Conservation (phyloP, 2,797 vertebrate species). For the Lacerta viridis region DNA sequence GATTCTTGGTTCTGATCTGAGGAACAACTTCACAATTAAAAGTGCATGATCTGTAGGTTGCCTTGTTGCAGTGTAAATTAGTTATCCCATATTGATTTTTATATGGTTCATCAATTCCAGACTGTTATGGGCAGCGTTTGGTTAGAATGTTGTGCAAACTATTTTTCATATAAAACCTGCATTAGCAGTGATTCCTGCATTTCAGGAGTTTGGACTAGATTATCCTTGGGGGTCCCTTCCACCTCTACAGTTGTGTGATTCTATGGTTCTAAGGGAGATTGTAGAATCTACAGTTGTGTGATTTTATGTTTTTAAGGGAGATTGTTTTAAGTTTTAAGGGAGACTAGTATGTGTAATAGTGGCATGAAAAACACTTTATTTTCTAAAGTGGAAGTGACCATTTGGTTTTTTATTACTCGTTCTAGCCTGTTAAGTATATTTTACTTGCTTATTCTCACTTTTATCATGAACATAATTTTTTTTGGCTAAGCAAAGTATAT, state of each 20-base stretch:
- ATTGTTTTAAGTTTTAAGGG: not conserved
- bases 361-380: not conserved
- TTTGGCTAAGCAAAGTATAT: not conserved
- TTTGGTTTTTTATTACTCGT: not conserved
- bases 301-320: too few relatives aligned
- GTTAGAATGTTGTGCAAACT: constrained; percentile 7
- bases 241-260: too few relatives aligned
- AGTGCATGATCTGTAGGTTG: not conserved
- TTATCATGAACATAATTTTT: not conserved
- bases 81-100: not conserved
- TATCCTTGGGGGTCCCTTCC: too few relatives aligned
- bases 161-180: not conserved
- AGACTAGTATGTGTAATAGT: not conserved
- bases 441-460: not conserved
- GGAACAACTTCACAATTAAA: not conserved
- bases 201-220: too few relatives aligned
- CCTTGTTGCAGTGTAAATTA: not conserved
- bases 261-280: not conserved
- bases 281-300: too few relatives aligned
- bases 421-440: not conserved
- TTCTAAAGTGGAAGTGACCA: not conserved
- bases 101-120: not conserved
- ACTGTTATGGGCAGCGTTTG: not conserved
- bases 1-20: not conserved
- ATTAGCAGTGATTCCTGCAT: not conserved